A percentile compares a stretch with the other conserved stretches of the same genome.
These are phyloP conservation scores for Hylyphantes graminicola DNA, from an alignment of 1,140 invertebrate genomes.

Conservation along the genomic window DNA sequence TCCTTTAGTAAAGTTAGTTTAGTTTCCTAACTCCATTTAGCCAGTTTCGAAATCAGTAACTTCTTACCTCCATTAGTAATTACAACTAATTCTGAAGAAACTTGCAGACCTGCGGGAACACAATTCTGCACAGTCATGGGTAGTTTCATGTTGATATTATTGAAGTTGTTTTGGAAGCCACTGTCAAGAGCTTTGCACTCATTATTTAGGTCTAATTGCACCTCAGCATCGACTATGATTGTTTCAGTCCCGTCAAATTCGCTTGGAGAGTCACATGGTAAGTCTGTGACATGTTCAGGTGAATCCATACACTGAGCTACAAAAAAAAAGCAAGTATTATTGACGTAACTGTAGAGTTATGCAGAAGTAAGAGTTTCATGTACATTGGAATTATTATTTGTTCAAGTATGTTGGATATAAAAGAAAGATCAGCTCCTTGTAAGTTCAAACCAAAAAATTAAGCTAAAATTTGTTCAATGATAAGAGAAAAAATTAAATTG, in stretches of 20 bases:
- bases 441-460: background rate
- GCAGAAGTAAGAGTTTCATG: background rate
- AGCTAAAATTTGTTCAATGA: too few relatives aligned
- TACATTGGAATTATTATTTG: background rate
- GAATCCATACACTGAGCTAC: slow-evolving; percentile 52
- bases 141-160: slow-evolving; percentile 44
- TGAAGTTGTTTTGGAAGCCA: slow-evolving; percentile 34
- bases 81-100: slow-evolving; percentile 55
- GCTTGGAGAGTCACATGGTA: slow-evolving; percentile 41
- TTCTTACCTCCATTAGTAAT: slow-evolving; percentile 51
- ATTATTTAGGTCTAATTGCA: slow-evolving; percentile 45
- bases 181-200: slow-evolving; percentile 44
- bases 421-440: background rate
- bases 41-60: background rate
- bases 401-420: background rate
- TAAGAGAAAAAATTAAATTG: too few relatives aligned
- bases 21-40: too few relatives aligned
- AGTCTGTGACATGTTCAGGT: slow-evolving; percentile 43
- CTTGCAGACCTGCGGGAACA: slow-evolving; percentile 47
- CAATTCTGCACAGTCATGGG: slow-evolving; percentile 36
- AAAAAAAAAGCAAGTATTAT: slow-evolving; percentile 24
- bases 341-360: background rate
- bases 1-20: too few relatives aligned
- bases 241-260: slow-evolving; percentile 25
- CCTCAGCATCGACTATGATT: slow-evolving; percentile 32